These are phyloP conservation scores for Dendrolimus punctatus DNA, from an alignment of 1,140 invertebrate species.

Conservation along the genomic window DNA sequence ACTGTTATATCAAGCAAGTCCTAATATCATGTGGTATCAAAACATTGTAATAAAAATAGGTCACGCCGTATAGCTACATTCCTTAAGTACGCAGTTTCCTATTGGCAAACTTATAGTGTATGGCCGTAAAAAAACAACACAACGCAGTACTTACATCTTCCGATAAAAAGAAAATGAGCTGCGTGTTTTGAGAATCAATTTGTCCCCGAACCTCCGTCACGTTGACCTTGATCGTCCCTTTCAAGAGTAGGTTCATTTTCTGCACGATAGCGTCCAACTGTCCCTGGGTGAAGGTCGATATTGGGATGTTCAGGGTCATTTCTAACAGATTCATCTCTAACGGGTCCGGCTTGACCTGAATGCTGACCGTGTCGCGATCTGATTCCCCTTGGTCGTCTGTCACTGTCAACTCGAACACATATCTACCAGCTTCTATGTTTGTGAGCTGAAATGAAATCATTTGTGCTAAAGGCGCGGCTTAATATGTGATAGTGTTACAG, in stretches of 20 bases:
- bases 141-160: slow-evolving; percentile 40
- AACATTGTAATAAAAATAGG: too few relatives aligned
- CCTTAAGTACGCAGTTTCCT: too few relatives aligned
- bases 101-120: too few relatives aligned
- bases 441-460: slow-evolving; percentile 75
- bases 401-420: slow-evolving; percentile 91
- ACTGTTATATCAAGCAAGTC: too few relatives aligned
- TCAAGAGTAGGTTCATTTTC: slow-evolving; percentile 82
- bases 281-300: slow-evolving; percentile 80
- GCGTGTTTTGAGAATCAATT: slow-evolving; percentile 66
- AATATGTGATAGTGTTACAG: neutral
- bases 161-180: slow-evolving; percentile 65
- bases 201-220: slow-evolving; percentile 77
- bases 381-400: slow-evolving; percentile 90
- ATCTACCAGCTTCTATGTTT: slow-evolving; percentile 88
- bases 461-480: neutral
- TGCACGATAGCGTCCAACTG: slow-evolving; percentile 83
- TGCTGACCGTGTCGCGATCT: slow-evolving; percentile 84
- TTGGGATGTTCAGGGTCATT: slow-evolving; percentile 82
- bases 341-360: slow-evolving; percentile 89
- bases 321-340: slow-evolving; percentile 84
- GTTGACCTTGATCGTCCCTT: slow-evolving; percentile 77
- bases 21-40: too few relatives aligned
- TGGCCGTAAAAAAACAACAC: too few relatives aligned
- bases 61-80: too few relatives aligned